These are phyloP conservation scores for Cherax quadricarinatus DNA, from an alignment of 1,140 invertebrate genomes.

Conservation along the genomic window DNA sequence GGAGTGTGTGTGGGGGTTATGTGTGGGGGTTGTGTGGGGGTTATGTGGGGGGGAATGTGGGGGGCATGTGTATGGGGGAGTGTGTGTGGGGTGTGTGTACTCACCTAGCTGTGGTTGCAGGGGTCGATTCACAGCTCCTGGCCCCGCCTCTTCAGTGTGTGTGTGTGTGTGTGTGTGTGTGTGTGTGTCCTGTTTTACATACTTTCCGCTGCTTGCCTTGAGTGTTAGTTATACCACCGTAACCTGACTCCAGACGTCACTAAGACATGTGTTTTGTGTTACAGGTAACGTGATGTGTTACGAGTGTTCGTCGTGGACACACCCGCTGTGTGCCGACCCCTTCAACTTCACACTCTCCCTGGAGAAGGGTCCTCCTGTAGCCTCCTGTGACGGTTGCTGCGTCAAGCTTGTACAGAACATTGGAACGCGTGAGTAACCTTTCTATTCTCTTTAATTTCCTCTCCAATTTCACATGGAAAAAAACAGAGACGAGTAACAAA, in stretches of 20 bases:
- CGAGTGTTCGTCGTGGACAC: conserved; percentile 93
- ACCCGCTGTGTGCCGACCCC: conserved; percentile 91
- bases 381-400: conserved; percentile 90
- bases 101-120: too few species aligned
- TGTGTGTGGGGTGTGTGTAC: not conserved
- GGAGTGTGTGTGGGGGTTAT: too few species aligned
- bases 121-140: too few species aligned
- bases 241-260: too few species aligned
- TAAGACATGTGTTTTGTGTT: not conserved
- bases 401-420: conserved; percentile 95
- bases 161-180: not conserved
- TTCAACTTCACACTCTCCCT: conserved; percentile 94
- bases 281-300: conserved; percentile 86
- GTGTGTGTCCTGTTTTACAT: not conserved
- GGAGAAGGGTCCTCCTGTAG: conserved; percentile 80
- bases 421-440: conserved; percentile 85
- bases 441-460: too few species aligned
- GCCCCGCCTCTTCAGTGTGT: too few species aligned
- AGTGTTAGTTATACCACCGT: too few species aligned
- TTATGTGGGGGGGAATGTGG: too few species aligned
- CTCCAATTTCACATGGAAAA: too few species aligned
- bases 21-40: too few species aligned
- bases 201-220: not conserved
- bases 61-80: too few species aligned
- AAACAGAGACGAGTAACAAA: too few species aligned